Evolutionary conservation across 2,888 invertebrate species (phyloP), one percentile per base, ranked within the genome.

Genomic region (Cantharis rustica): DNA sequence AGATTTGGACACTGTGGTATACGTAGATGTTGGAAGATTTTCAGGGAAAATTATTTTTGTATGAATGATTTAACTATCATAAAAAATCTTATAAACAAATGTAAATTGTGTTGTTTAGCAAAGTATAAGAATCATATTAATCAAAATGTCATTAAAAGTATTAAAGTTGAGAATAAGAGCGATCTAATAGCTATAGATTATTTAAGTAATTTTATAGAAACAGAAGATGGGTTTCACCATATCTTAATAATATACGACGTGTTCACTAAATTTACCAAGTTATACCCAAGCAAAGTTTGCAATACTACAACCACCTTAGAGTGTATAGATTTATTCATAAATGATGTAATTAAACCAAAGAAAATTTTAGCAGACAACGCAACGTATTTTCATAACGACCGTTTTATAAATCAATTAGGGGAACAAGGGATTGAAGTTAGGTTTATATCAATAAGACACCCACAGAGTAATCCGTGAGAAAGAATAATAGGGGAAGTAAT

Each of bases 251-350:
- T 76, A 1, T 10, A 47, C 2, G 76, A 79, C 27, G 26, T 69
- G 0, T 77, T 79, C 70, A 74, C 77, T 68, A 77, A 77, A 73
- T 77, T 70, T 15, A 64, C 72, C 1, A 69, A 72, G 26, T 11
- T 77, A 11, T 76, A 73, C 16, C 47, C 73, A 31, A 20, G 66
- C 7, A 47, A 61, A 69, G 23, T 17, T 71, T 70, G 62, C n/a
- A 79, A 71, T 15, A 75, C 71, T 15, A 75, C 69, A 61, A 69
- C n/a, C 16, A 26, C 62, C 2, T 16, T 47, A 47, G n/a, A 31
- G 2, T 69, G 47, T 16, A 31, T 69, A 10, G 47, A 69, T 5
- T 4, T 16, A 5, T 69, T 69, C 16, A 69, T 31, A n/a, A 16
- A 15, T 9, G 61, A 15, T 16, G 11, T 31, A 10, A 47, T 31